phyloP scores from a whole-genome alignment of 2,888 invertebrate genomes.

The Nephrocerus scutellatus region DNA sequence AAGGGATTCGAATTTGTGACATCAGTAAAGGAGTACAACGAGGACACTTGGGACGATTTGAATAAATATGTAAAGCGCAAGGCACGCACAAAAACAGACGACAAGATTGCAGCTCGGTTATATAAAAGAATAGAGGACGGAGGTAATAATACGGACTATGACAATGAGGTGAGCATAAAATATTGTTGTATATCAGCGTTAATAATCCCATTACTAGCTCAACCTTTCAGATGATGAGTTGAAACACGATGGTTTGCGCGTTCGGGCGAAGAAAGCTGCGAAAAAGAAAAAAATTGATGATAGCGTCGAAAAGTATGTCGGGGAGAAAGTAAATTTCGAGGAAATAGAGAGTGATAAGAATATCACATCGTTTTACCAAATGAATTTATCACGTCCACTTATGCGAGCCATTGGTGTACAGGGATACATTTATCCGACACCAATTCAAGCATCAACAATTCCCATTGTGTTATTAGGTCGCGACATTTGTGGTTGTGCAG shows the following conservation, averaged over 20 bases:
- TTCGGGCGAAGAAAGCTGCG: slow-evolving; percentile 57
- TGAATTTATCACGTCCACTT: slow-evolving; percentile 92
- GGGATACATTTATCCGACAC: slow-evolving; percentile 91
- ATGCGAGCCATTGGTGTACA: slow-evolving; percentile 83
- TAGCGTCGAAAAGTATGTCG: slow-evolving; percentile 50
- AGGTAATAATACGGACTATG: slow-evolving; percentile 44
- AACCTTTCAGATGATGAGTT: slow-evolving; percentile 73
- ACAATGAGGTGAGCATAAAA: slow-evolving; percentile 8
- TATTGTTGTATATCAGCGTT: background rate
- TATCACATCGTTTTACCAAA: slow-evolving; percentile 75
- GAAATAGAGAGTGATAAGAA: slow-evolving; percentile 61
- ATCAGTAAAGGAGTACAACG: slow-evolving; percentile 69
- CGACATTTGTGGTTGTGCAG: slow-evolving; percentile 97
- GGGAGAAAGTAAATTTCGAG: slow-evolving; percentile 52
- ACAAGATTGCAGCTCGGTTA: slow-evolving; percentile 65
- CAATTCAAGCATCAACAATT: slow-evolving; percentile 92
- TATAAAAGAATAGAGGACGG: slow-evolving; percentile 49
- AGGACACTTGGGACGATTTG: slow-evolving; percentile 74
- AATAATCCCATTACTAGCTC: slow-evolving; percentile 31
- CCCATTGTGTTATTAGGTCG: slow-evolving; percentile 87
- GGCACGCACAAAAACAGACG: slow-evolving; percentile 73
- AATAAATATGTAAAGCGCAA: slow-evolving; percentile 73
- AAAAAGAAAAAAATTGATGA: slow-evolving; percentile 51
- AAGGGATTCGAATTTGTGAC: slow-evolving; percentile 75
- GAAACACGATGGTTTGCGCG: slow-evolving; percentile 61